Conservation (phyloP, 2,113 vertebrate genomes). For the Chionis minor region DNA sequence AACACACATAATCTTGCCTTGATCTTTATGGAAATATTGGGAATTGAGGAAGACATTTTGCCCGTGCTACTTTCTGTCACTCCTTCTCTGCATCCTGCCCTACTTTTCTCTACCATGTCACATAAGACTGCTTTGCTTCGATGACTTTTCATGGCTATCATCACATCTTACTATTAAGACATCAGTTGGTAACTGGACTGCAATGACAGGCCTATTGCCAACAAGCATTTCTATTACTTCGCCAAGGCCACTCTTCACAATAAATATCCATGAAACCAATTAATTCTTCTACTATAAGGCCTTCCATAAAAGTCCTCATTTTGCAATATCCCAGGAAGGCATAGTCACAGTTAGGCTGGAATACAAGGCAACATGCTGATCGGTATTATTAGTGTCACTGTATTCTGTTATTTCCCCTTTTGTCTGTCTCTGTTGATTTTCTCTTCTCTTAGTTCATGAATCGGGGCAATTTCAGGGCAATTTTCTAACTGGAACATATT, state of each 20-base stretch:
- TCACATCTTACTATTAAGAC: neutral
- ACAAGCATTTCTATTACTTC: neutral
- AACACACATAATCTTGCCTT: neutral
- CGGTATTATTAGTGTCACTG: neutral
- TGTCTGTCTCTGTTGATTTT: neutral
- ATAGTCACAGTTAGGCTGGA: neutral
- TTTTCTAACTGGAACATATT: neutral
- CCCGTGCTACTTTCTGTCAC: neutral
- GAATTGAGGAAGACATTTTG: neutral
- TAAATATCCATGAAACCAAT: neutral
- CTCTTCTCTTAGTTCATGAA: neutral
- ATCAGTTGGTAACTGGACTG: neutral
- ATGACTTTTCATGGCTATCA: neutral
- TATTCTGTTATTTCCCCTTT: neutral
- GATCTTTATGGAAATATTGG: neutral
- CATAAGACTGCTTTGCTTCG: neutral
- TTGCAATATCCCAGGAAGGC: neutral
- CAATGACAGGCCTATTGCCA: neutral
- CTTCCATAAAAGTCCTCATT: neutral
- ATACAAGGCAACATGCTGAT: neutral
- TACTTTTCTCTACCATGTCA: neutral
- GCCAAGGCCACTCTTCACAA: neutral
- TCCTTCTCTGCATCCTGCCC: neutral
- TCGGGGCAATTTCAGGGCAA: neutral
- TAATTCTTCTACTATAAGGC: neutral